Evolutionary conservation across 2,113 vertebrate genomes (phyloP), one percentile per base, ranked within the genome.

Genomic region (Tautogolabrus adspersus): DNA sequence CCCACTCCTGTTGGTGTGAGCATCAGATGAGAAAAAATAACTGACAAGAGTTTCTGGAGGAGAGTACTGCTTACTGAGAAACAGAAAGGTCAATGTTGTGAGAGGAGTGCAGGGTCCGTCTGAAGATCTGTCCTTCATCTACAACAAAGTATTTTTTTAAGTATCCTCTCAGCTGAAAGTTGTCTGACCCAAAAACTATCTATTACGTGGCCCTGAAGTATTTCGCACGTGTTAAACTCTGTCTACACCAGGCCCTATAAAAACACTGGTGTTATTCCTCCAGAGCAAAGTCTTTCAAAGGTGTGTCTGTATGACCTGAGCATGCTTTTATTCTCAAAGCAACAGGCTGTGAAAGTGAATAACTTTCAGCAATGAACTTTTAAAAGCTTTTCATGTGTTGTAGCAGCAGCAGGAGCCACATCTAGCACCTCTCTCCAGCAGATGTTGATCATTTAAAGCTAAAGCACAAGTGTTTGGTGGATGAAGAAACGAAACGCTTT

Each of bases 211-310:
- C 65, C 21, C 30, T 81, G 42, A 78, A 52, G 59, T 68, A 84
- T 87, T 89, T 86, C 73, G 79, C 81, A 86, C 16, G 3, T 64
- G 66, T 78, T 86, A 63, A 75, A 63, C n/a, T 63, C 18, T 66
- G 61, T 72, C 61, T 34, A 69, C 44, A 37, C 0, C 10, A 11
- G 22, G 18, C 19, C 63, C 63, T 37, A 19, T 72, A 66, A 79
- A 76, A 85, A 74, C 26, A 58, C 46, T 46, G 46, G 15, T 64
- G 65, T 61, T 82, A 65, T 77, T 83, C 58, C 38, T 66, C 51
- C 30, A 8, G 21, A 61, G 60, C 3, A 11, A 47, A 71, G 70
- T 30, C 26, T 62, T 83, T 55, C 62, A 60, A 74, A 63, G 63
- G 55, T 66, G 0, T 56, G 47, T 56, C 51, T 66, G 34, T 73